phyloP scores from a whole-genome alignment of 2,888 invertebrate genomes.

The Eretmocerus hayati region DNA sequence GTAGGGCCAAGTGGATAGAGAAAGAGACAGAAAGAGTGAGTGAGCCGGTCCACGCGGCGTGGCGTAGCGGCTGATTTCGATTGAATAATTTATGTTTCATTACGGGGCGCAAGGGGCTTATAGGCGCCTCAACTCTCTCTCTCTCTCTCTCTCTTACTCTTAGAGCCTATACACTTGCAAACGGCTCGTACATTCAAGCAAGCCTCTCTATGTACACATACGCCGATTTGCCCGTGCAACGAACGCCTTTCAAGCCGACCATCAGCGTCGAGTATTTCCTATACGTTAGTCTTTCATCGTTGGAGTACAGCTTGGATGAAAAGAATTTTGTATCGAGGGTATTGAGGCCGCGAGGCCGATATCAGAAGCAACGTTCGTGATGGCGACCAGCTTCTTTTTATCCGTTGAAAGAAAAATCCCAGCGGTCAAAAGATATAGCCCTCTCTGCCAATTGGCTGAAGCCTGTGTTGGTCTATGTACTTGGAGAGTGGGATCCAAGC shows the following conservation, averaged over 20 bases:
- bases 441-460: no score
- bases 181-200: conserved; percentile 41
- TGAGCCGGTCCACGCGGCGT: conserved; percentile 18
- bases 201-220: conserved; percentile 29
- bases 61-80: conserved; percentile 47
- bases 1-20: conserved; percentile 5
- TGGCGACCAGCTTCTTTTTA: background rate
- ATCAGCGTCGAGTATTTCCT: no score
- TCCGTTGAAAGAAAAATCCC: no score
- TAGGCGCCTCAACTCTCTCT: conserved; percentile 45
- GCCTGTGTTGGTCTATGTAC: no score
- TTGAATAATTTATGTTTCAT: conserved; percentile 49
- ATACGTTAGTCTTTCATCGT: conserved; percentile 39
- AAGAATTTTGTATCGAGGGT: conserved; percentile 46
- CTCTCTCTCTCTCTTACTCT: no score
- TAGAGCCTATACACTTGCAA: conserved; percentile 44
- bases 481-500: no score
- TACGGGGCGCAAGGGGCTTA: conserved; percentile 44
- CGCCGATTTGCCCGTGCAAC: conserved; percentile 23
- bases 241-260: conserved; percentile 39
- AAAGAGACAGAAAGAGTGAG: conserved; percentile 14
- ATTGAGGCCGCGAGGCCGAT: conserved; percentile 33
- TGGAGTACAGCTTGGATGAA: conserved; percentile 31
- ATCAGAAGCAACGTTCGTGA: conserved; percentile 1
- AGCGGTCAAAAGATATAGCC: no score